Evolutionary conservation across 2,888 invertebrate genomes (phyloP), one percentile per base, ranked within the genome.

Genomic region (Ctenicera cuprea): DNA sequence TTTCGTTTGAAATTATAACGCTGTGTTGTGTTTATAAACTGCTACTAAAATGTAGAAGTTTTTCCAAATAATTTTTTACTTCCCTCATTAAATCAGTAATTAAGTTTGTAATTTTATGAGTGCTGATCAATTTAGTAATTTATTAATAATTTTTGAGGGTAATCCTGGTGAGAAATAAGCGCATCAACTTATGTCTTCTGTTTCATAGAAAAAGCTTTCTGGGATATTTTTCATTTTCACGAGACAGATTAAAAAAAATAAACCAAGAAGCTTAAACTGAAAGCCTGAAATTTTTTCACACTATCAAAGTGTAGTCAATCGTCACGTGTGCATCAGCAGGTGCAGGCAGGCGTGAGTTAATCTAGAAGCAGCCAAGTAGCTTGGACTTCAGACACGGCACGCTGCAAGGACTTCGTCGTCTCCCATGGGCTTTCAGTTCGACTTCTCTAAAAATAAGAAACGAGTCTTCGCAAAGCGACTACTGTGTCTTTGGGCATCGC

Each of bases 381-480:
- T 68, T 20, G 48, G 48, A 50, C 61, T 38, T 61, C 22, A 59
- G 41, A 65, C 66, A 61, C 54, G 48, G 38, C 37, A 50, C 33
- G 62, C n/a, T 68, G 45, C 41, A 48, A 70, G 52, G 66, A 66
- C 62, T 74, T 18, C 26, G 62, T 33, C 41, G 48, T 50, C 54
- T 74, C 74, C 64, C 74, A 12, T 18, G 74, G 38, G 74, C 20
- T 61, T 73, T 71, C 52, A 62, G 26, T 71, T 71, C 66, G 59
- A 65, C 65, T 74, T 74, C 48, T 62, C 61, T 70, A 74, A 74
- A 71, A 74, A 71, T 71, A 72, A 72, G 71, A 72, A 75, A 69
- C 72, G 69, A 72, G 72, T 43, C 72, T 75, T 65, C 72, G 61
- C 38, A 72, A 75, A 75, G 72, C 62, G 75, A 75, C 75, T 75